Evolutionary conservation across 2,113 vertebrate species (phyloP).

Genomic region (Turdus rufiventris): DNA sequence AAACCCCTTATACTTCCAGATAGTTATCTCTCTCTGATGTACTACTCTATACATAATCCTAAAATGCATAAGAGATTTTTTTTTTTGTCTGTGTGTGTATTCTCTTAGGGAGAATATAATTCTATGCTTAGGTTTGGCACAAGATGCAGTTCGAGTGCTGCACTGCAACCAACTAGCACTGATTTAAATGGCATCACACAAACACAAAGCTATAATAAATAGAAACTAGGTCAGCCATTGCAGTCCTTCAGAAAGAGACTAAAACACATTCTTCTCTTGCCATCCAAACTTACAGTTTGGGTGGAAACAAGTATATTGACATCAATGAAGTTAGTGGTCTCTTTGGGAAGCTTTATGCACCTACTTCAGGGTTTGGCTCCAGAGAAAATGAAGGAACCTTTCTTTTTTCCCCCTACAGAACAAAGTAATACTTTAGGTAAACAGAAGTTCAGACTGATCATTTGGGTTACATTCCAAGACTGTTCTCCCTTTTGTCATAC

Average conservation of each 20-base stretch:
- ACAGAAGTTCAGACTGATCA: not conserved
- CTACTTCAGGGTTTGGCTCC: not conserved
- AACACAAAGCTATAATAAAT: not conserved
- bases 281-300: not conserved
- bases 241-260: not conserved
- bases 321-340: not conserved
- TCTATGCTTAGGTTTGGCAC: not conserved
- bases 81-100: not conserved
- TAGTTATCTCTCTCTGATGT: not conserved
- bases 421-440: not conserved
- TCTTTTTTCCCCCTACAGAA: no score
- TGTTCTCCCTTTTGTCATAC: not conserved
- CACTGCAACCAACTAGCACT: not conserved
- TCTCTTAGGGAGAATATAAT: not conserved
- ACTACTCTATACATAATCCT: not conserved
- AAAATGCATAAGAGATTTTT: not conserved
- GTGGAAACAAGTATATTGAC: not conserved
- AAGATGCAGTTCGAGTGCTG: not conserved
- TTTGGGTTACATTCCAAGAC: not conserved
- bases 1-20: not conserved
- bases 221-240: not conserved
- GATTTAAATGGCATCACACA: not conserved
- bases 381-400: not conserved
- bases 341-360: not conserved
- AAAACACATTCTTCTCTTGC: not conserved